Conservation (phyloP, 2,113 vertebrate genomes). For the Anthoscopus minutus region DNA sequence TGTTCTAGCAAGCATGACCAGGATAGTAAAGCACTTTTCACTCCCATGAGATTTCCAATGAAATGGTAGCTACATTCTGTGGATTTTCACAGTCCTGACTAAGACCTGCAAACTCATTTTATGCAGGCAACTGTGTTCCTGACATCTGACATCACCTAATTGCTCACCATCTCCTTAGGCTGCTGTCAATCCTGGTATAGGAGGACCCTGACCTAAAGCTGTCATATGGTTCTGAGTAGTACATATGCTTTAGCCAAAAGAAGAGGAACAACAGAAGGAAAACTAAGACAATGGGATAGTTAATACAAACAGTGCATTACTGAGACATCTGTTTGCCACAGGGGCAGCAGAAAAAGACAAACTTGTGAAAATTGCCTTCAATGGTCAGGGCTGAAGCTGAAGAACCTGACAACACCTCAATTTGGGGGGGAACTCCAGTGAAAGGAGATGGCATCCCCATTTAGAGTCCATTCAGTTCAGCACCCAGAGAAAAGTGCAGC, state of each 20-base stretch:
- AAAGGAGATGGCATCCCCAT: background rate
- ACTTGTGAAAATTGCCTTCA: background rate
- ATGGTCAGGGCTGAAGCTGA: background rate
- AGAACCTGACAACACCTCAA: background rate
- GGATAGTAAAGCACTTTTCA: background rate
- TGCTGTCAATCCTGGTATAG: background rate
- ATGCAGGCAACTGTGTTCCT: background rate
- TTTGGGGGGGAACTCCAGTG: background rate
- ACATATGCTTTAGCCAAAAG: background rate
- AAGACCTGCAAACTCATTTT: background rate
- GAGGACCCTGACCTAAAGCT: background rate
- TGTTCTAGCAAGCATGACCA: background rate
- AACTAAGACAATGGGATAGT: background rate
- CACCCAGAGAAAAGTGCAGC: background rate
- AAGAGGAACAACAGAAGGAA: background rate
- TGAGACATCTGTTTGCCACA: background rate
- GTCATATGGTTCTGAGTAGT: background rate
- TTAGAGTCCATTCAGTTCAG: slow-evolving; percentile 14
- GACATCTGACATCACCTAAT: background rate
- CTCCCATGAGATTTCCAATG: background rate
- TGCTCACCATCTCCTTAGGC: background rate
- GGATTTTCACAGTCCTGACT: background rate
- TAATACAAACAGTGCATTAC: background rate
- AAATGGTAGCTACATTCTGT: background rate
- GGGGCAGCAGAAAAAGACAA: background rate